These are phyloP conservation scores for Rhadinocentrus ornatus DNA, from an alignment of 2,797 vertebrate genomes.

Conservation along the genomic window DNA sequence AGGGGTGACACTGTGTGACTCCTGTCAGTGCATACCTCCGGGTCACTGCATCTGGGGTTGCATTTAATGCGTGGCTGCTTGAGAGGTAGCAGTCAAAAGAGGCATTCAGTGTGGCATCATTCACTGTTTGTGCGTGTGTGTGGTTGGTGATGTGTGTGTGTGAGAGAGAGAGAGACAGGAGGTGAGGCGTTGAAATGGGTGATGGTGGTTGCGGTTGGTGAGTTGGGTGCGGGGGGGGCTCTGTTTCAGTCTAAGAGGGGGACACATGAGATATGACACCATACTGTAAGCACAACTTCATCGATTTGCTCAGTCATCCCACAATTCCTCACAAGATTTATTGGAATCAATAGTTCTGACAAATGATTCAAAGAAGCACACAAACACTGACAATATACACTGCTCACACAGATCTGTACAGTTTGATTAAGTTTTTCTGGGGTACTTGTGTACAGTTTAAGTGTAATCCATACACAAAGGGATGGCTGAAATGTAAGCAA, in stretches of 20 bases:
- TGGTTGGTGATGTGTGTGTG: constrained; percentile 21
- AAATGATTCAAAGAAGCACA: constrained; percentile 66
- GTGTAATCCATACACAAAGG: constrained; percentile 10
- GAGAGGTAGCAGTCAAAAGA: constrained; percentile 77
- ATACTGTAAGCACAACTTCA: constrained; percentile 75
- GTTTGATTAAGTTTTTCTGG: constrained; percentile 31
- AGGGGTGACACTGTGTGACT: constrained; percentile 67
- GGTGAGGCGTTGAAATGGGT: constrained; percentile 61
- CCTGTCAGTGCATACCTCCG: constrained; percentile 69
- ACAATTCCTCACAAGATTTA: constrained; percentile 66
- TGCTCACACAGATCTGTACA: constrained; percentile 15
- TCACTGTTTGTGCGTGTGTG: constrained; percentile 36
- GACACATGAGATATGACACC: constrained; percentile 74
- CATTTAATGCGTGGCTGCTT: constrained; percentile 72
- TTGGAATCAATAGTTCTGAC: constrained; percentile 75
- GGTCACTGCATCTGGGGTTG: constrained; percentile 71
- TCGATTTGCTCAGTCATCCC: constrained; percentile 70
- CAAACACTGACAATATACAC: constrained; percentile 53
- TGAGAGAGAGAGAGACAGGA: constrained; percentile 22
- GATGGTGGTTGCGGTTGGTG: constrained; percentile 17
- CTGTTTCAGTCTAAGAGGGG: constrained; percentile 45
- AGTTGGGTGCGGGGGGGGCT: constrained; percentile 1
- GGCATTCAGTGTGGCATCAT: constrained; percentile 70
- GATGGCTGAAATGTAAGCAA: constrained; percentile 11
- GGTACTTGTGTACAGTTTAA: constrained; percentile 17